These are phyloP conservation scores for Aegotheles bennettii DNA, from an alignment of 2,113 vertebrate species.

Conservation along the genomic window DNA sequence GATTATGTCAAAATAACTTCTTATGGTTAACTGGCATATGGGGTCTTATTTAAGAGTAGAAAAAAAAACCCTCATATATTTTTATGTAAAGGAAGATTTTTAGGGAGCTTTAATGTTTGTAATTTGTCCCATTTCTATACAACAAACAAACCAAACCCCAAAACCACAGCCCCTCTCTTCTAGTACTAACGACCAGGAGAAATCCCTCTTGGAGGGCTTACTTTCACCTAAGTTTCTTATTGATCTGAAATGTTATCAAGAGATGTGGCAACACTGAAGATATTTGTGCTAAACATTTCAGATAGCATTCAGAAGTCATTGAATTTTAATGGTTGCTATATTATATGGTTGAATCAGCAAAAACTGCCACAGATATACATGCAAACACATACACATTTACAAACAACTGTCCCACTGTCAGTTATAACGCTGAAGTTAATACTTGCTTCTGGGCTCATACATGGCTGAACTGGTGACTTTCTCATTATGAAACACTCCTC, in stretches of 20 bases:
- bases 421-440: neutral
- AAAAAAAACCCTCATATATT: neutral
- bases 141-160: neutral
- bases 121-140: neutral
- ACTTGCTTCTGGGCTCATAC: neutral
- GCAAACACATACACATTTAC: neutral
- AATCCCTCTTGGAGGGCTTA: neutral
- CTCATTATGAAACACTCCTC: neutral
- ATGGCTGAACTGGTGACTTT: rapidly evolving
- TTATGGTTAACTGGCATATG: neutral
- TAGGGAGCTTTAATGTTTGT: neutral
- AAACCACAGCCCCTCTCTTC: neutral
- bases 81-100: neutral
- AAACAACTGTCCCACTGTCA: neutral
- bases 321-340: neutral
- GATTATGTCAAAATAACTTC: neutral
- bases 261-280: neutral
- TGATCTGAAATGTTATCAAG: neutral
- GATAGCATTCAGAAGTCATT: neutral
- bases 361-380: neutral
- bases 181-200: neutral
- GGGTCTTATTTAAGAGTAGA: neutral
- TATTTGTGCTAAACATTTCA: neutral
- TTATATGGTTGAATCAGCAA: neutral
- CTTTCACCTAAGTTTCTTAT: neutral